Percentiles rank a stretch among this genome's conserved stretches.
Conservation (phyloP, 2,113 vertebrate species). For the Podarcis raffonei region DNA sequence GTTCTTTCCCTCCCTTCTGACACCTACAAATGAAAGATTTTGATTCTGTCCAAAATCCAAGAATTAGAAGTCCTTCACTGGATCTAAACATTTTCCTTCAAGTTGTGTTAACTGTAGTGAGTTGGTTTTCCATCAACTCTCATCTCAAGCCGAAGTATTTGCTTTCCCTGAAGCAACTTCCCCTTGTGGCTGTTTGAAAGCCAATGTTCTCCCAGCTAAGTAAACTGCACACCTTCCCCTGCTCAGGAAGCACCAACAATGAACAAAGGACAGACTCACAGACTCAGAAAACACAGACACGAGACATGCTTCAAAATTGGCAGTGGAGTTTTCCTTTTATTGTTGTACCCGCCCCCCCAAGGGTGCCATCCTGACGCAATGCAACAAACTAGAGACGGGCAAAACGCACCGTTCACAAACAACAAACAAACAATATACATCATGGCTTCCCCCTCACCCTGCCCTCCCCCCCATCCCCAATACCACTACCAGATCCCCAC, state of each 20-base stretch:
- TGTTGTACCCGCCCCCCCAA: conserved; percentile 49
- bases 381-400: conserved; percentile 53
- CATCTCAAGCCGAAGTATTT: background rate
- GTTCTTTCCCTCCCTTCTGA: background rate
- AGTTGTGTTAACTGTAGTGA: background rate
- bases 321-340: conserved; percentile 59
- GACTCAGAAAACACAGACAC: background rate
- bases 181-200: background rate
- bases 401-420: conserved; percentile 42
- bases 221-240: background rate
- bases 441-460: conserved; percentile 28
- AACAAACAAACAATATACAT: conserved; percentile 31
- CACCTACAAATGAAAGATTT: background rate
- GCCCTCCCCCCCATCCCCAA: conserved; percentile 6
- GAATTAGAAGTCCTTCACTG: background rate
- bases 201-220: background rate
- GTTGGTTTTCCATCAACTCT: background rate
- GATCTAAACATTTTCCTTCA: background rate
- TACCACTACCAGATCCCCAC: conserved; percentile 18
- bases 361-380: conserved; percentile 61
- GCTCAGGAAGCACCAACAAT: background rate
- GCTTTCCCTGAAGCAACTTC: background rate
- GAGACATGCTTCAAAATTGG: conserved; percentile 12
- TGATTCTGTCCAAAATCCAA: background rate
- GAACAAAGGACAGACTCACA: conserved; percentile 10